Percentiles rank a stretch among this genome's conserved stretches.
Evolutionary conservation across 2,797 vertebrate genomes (phyloP).

Genomic region (Sebastes flavidus): DNA sequence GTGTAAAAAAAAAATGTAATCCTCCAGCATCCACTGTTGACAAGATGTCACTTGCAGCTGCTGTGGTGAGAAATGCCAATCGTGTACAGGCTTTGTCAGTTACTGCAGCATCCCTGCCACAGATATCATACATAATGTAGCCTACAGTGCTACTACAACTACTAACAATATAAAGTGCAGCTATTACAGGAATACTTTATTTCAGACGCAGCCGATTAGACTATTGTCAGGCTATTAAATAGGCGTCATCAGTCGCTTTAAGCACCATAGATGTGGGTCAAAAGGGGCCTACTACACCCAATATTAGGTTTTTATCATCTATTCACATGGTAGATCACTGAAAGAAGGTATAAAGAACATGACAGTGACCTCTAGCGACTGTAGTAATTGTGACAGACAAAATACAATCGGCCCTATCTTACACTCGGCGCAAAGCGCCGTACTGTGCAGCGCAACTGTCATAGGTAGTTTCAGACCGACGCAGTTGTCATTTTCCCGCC

Average conservation of each 20-base stretch:
- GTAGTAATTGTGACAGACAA: neutral
- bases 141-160: neutral
- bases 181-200: neutral
- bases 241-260: neutral
- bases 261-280: neutral
- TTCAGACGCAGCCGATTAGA: neutral
- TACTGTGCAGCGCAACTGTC: fast-evolving
- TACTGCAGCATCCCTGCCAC: neutral
- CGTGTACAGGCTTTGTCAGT: neutral
- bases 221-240: neutral
- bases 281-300: no score
- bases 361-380: neutral
- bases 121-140: neutral
- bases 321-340: neutral
- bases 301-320: neutral
- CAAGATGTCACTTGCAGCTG: neutral
- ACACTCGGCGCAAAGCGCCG: no score
- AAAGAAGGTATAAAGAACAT: neutral
- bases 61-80: neutral
- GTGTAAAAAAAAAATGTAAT: conserved; percentile 6
- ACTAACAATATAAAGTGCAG: neutral
- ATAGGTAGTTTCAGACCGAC: fast-evolving
- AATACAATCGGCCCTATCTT: no score
- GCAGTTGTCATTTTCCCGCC: no score
- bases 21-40: neutral